Conservation (phyloP, 2,888 invertebrate species). For the Junonia oenone region DNA sequence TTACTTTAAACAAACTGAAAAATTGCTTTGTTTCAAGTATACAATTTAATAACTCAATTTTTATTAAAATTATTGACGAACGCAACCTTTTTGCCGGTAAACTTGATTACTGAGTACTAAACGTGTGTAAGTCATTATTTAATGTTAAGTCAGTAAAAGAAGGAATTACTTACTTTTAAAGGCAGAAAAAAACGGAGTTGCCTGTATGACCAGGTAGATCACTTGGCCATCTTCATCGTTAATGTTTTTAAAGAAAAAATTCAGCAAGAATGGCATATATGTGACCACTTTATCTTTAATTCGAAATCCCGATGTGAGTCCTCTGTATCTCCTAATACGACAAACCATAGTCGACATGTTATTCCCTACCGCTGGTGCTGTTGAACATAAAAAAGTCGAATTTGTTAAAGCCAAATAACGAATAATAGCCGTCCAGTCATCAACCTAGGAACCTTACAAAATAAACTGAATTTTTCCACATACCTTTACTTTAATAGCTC, state of each 20-base stretch:
- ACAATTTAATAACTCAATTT: too few relatives aligned
- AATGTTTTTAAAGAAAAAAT: conserved; percentile 83
- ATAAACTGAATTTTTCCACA: too few relatives aligned
- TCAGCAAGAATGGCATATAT: conserved; percentile 86
- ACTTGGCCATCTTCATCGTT: conserved; percentile 70
- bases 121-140: too few relatives aligned
- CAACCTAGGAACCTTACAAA: too few relatives aligned
- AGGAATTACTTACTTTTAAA: conserved; percentile 83
- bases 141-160: too few relatives aligned
- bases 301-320: conserved; percentile 80
- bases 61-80: too few relatives aligned
- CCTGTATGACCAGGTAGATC: conserved; percentile 84
- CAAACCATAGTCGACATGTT: conserved; percentile 52
- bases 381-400: conserved; percentile 3
- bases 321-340: conserved; percentile 82
- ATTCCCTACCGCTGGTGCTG: conserved; percentile 34
- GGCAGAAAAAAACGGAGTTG: conserved; percentile 85
- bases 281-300: conserved; percentile 78
- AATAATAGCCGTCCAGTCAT: too few relatives aligned
- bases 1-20: too few relatives aligned
- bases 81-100: too few relatives aligned
- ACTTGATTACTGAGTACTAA: too few relatives aligned
- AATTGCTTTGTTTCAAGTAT: too few relatives aligned
- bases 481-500: too few relatives aligned
- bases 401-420: neutral